Conservation (phyloP, 1,140 invertebrate genomes). For the Saccostrea echinata region DNA sequence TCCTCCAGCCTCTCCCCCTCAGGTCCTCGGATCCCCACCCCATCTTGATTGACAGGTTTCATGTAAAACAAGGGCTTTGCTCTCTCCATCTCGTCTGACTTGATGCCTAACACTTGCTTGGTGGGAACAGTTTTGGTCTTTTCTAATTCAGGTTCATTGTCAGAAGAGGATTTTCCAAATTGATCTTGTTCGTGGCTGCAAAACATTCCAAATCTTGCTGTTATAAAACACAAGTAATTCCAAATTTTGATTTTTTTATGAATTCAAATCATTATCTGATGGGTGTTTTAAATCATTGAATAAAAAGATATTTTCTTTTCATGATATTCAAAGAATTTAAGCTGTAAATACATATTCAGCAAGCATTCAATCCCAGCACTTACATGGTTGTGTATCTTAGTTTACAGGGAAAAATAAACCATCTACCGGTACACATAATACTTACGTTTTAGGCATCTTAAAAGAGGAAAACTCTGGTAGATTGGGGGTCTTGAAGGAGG, state of each 20-base stretch:
- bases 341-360: no score
- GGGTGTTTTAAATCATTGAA: no score
- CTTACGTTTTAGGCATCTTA: constrained; percentile 51
- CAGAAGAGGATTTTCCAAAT: constrained; percentile 46
- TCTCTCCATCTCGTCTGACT: constrained; percentile 67
- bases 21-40: constrained; percentile 66
- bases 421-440: no score
- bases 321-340: no score
- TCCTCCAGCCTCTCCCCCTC: constrained; percentile 74
- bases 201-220: background rate
- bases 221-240: no score
- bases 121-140: constrained; percentile 59
- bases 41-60: constrained; percentile 75
- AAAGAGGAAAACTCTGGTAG: constrained; percentile 56
- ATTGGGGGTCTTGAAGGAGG: constrained; percentile 35
- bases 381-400: no score
- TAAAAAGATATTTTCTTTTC: no score
- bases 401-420: no score
- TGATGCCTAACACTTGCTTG: constrained; percentile 70
- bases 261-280: no score
- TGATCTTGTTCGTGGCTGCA: constrained; percentile 12
- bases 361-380: no score
- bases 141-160: constrained; percentile 37
- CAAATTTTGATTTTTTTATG: no score
- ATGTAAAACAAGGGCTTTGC: constrained; percentile 73